Evolutionary conservation across 2,797 vertebrate species (phyloP).

Genomic region (Bradypodion pumilum): DNA sequence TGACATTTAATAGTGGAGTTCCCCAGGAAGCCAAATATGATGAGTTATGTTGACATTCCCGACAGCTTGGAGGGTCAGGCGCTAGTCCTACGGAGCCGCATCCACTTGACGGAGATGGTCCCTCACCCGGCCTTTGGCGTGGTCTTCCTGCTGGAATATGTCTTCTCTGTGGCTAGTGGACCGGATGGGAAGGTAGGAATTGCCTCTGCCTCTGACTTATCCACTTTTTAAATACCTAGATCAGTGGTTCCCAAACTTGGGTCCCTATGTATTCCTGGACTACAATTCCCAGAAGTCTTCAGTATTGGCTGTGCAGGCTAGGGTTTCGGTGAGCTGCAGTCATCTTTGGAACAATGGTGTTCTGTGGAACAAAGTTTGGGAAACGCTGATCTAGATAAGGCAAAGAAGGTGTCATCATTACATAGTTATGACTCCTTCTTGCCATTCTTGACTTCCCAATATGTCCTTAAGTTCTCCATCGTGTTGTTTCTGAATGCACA

Average conservation of each 20-base stretch:
- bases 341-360: too few relatives aligned
- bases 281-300: too few relatives aligned
- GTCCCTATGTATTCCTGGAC: too few relatives aligned
- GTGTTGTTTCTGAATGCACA: too few relatives aligned
- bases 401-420: not conserved
- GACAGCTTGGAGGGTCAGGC: conserved; percentile 67
- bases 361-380: too few relatives aligned
- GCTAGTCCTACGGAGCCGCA: conserved; percentile 84
- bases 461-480: not conserved
- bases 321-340: too few relatives aligned
- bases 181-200: conserved; percentile 80
- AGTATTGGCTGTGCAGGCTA: too few relatives aligned
- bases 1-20: not conserved
- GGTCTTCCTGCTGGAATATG: conserved; percentile 91
- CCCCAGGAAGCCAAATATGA: too few relatives aligned
- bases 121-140: conserved; percentile 79
- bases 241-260: too few relatives aligned
- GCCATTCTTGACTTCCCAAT: not conserved
- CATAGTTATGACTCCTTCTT: not conserved
- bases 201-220: not conserved
- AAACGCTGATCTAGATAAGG: accelerated
- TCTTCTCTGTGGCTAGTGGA: conserved; percentile 77
- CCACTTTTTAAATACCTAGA: too few relatives aligned
- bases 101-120: conserved; percentile 86
- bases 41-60: not conserved